phyloP scores from a whole-genome alignment of 2,797 vertebrate genomes.

The Molossus molossus region DNA sequence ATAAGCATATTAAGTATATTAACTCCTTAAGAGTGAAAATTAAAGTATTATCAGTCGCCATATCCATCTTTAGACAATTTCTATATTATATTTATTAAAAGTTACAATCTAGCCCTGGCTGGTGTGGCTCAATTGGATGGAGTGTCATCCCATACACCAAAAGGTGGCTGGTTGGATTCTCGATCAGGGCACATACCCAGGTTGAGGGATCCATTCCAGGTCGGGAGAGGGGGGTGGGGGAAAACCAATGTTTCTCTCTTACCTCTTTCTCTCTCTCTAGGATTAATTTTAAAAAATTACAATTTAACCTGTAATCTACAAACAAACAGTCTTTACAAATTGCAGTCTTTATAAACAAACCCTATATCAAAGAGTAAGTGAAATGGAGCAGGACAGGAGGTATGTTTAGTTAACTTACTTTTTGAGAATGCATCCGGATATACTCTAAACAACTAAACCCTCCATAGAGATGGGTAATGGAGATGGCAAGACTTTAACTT shows the following conservation, averaged over 20 bases:
- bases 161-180: neutral
- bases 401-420: neutral
- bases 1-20: slow-evolving; percentile 9
- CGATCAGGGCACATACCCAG: neutral
- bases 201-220: neutral
- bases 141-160: neutral
- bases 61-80: neutral
- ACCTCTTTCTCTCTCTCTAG: neutral
- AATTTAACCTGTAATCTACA: neutral
- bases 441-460: neutral
- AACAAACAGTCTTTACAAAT: neutral
- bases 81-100: neutral
- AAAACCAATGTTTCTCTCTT: neutral
- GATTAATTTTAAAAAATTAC: neutral
- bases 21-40: neutral
- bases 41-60: neutral
- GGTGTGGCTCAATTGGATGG: neutral
- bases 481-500: neutral
- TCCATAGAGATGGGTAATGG: neutral
- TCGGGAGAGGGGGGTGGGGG: neutral
- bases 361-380: neutral
- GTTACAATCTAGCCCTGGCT: neutral
- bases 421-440: neutral
- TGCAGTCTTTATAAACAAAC: neutral
- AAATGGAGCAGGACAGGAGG: neutral